Conservation (phyloP, 2,113 vertebrate species). For the Strigops habroptila region DNA sequence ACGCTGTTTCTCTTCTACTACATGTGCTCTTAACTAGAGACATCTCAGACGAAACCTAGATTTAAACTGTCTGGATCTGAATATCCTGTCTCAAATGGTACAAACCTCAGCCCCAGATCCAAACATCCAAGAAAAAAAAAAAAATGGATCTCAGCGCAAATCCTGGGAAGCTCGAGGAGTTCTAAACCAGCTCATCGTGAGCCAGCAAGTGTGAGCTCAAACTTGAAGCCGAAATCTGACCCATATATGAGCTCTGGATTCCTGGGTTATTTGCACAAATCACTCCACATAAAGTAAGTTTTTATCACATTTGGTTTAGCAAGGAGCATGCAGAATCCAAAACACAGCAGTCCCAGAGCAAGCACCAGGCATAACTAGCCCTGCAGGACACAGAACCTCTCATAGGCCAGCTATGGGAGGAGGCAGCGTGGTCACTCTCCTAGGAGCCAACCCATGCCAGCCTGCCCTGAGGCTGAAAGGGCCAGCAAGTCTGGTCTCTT, state of each 20-base stretch:
- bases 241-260: not conserved
- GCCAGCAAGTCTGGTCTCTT: not conserved
- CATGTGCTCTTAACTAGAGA: not conserved
- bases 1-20: not conserved
- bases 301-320: not conserved
- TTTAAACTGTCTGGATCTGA: not conserved
- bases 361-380: not conserved
- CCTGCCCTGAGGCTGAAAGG: rapidly evolving
- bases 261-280: not conserved
- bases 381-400: rapidly evolving
- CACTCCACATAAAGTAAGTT: not conserved
- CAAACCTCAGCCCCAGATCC: not conserved
- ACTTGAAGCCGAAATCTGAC: not conserved
- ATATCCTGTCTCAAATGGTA: not conserved
- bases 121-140: not conserved
- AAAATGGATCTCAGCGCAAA: not conserved
- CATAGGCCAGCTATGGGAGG: not conserved
- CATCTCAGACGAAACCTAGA: not conserved
- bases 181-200: not conserved
- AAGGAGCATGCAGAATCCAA: not conserved
- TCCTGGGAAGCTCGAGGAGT: not conserved
- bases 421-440: too few species aligned
- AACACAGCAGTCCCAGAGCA: rapidly evolving
- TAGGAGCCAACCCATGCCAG: not conserved
- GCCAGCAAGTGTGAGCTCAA: not conserved